Evolutionary conservation across 2,113 vertebrate genomes (phyloP).

Genomic region (Pteruthius melanotis): DNA sequence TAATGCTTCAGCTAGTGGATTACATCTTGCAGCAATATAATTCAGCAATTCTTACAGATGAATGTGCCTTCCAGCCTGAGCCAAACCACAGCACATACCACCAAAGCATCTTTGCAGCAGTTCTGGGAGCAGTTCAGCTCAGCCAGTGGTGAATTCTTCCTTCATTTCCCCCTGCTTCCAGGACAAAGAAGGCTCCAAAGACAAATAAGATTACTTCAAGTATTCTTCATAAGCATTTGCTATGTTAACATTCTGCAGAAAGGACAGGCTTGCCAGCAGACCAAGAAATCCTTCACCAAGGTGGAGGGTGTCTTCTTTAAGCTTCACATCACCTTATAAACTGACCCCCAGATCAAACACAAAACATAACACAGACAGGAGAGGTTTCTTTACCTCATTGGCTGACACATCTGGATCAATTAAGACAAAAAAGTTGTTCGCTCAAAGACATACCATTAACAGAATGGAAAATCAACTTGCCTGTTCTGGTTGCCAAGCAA

Average conservation of each 20-base stretch:
- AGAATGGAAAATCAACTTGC: neutral
- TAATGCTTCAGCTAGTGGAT: neutral
- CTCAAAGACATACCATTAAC: neutral
- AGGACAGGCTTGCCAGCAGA: neutral
- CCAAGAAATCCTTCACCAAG: neutral
- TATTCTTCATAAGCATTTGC: neutral
- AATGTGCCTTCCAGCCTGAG: neutral
- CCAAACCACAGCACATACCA: accelerated
- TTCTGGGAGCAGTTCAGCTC: accelerated
- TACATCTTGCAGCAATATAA: neutral
- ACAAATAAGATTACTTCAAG: neutral
- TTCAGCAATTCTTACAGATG: no score
- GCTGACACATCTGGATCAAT: neutral
- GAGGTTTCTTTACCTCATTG: neutral
- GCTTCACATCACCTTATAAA: neutral
- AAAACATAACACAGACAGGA: neutral
- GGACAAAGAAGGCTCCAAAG: neutral
- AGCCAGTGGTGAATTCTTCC: neutral
- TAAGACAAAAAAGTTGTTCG: neutral
- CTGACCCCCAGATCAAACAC: neutral
- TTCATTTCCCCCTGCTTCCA: neutral
- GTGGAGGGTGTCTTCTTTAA: neutral
- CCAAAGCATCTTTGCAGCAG: neutral
- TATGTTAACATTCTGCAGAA: neutral
- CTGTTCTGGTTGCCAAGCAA: neutral